Conservation (phyloP, 2,797 vertebrate species). For the Microctenopoma lineatum region DNA sequence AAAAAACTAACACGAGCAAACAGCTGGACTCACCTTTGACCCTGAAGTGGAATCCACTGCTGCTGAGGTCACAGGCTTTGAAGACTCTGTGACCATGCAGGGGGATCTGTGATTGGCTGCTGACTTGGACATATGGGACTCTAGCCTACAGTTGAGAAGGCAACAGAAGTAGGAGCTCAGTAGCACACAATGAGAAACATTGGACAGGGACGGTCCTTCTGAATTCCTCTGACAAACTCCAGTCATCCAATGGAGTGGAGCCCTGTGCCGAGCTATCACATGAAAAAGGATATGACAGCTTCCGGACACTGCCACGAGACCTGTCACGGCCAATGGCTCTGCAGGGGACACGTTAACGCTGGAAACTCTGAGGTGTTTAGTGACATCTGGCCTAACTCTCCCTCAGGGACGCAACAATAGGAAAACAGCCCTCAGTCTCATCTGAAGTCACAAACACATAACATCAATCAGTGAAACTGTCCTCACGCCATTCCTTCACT, state of each 20-base stretch:
- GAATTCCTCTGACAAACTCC: conserved; percentile 30
- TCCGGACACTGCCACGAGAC: conserved; percentile 61
- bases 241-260: conserved; percentile 6
- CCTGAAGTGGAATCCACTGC: conserved; percentile 85
- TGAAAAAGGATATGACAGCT: conserved; percentile 67
- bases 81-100: conserved; percentile 93
- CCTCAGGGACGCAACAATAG: background rate
- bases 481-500: too few species aligned
- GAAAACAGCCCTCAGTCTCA: background rate
- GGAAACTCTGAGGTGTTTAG: conserved; percentile 9
- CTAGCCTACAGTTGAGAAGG: conserved; percentile 80
- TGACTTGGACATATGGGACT: conserved; percentile 91
- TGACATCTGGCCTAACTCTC: conserved; percentile 32
- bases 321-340: conserved; percentile 53
- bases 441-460: too few species aligned
- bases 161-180: conserved; percentile 39
- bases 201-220: conserved; percentile 19
- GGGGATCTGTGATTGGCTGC: conserved; percentile 89
- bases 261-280: conserved; percentile 55
- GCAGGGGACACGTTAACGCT: conserved; percentile 39
- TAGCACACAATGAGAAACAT: conserved; percentile 18
- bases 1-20: background rate
- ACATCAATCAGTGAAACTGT: too few species aligned
- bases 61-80: conserved; percentile 87
- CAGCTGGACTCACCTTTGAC: conserved; percentile 86